phyloP scores from a whole-genome alignment of 2,797 vertebrate genomes.

The Anas georgica region DNA sequence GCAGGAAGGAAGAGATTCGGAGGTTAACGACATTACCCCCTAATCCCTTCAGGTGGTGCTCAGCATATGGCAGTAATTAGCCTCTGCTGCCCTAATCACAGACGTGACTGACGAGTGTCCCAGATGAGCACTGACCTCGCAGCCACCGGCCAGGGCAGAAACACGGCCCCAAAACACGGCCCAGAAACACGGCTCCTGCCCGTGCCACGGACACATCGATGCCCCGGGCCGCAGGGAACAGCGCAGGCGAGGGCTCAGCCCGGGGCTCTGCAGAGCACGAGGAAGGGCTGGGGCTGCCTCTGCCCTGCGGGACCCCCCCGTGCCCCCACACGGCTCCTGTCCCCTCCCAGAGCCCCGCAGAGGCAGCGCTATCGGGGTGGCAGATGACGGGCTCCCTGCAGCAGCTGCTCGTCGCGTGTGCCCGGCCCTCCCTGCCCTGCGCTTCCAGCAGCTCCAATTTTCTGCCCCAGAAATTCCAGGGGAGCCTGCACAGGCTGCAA shows the following conservation, averaged over 20 bases:
- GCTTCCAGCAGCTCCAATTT: neutral
- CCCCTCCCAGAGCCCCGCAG: accelerated
- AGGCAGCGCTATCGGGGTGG: neutral
- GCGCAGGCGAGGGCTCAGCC: neutral
- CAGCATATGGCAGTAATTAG: conserved; percentile 70
- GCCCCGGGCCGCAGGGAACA: accelerated
- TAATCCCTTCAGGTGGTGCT: conserved; percentile 62
- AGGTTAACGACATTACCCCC: conserved; percentile 52
- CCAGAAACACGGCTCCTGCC: neutral
- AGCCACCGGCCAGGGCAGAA: neutral
- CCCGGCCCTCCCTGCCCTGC: neutral
- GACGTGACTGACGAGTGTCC: neutral
- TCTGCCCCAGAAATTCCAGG: neutral
- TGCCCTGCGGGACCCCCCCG: neutral
- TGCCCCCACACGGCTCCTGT: accelerated
- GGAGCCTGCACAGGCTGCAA: accelerated
- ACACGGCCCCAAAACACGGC: neutral
- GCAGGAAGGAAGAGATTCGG: conserved; percentile 59
- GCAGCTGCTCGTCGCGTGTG: neutral
- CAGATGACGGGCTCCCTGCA: neutral
- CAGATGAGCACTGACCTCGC: conserved; percentile 13
- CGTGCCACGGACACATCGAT: neutral
- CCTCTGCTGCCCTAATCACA: conserved; percentile 42
- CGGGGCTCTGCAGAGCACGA: neutral
- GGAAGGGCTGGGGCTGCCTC: neutral